phyloP scores from a whole-genome alignment of 2,113 vertebrate genomes.

The Pithys albifrons region DNA sequence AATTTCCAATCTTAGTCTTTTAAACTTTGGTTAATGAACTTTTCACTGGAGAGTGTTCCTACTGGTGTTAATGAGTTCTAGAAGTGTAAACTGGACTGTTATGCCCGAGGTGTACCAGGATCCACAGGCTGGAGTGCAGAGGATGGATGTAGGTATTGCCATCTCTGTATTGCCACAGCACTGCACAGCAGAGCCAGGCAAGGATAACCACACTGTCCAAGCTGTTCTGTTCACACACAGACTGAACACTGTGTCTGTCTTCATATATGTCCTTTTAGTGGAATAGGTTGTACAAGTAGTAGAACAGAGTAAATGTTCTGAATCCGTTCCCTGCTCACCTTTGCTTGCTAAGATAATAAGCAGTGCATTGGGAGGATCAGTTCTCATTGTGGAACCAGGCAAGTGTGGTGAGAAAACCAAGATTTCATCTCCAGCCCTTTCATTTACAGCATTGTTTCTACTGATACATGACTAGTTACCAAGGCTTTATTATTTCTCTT shows the following conservation, averaged over 20 bases:
- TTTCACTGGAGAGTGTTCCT: not conserved
- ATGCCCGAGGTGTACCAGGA: not conserved
- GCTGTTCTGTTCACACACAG: not conserved
- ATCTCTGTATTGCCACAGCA: not conserved
- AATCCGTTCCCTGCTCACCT: not conserved
- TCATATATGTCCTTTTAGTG: accelerated
- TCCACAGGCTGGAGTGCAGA: not conserved
- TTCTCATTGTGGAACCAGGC: not conserved
- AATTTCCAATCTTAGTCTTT: not conserved
- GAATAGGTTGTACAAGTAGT: not conserved
- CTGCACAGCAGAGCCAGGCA: not conserved
- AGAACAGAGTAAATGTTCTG: accelerated
- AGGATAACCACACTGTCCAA: no score
- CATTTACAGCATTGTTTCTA: not conserved
- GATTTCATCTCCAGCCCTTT: not conserved
- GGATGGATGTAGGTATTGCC: accelerated
- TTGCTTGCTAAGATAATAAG: not conserved
- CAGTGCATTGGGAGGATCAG: not conserved
- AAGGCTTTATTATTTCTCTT: not conserved
- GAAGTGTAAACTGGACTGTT: not conserved
- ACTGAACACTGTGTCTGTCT: not conserved
- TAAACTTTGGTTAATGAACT: not conserved
- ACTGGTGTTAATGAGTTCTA: not conserved
- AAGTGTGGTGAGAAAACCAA: not conserved
- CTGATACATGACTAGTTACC: not conserved